Conservation (phyloP, 2,113 vertebrate species). For the Tetraodon nigroviridis region DNA sequence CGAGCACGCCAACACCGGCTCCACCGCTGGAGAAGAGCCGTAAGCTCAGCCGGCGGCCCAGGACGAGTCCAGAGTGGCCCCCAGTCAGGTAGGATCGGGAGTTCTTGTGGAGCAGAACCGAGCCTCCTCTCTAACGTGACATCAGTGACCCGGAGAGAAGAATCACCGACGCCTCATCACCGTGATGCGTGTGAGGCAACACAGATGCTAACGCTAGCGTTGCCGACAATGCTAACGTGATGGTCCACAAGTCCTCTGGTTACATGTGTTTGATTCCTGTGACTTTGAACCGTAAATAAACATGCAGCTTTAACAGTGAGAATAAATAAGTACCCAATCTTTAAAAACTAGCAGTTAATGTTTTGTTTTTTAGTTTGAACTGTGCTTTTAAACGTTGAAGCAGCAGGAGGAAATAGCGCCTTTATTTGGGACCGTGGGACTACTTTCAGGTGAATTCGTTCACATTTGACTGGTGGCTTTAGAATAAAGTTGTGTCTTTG, state of each 20-base stretch:
- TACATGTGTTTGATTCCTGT: background rate
- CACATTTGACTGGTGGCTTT: background rate
- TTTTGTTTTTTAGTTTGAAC: no score
- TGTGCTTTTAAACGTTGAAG: background rate
- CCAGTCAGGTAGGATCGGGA: constrained; percentile 85
- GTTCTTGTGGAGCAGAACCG: background rate
- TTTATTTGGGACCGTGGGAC: background rate
- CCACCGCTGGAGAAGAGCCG: constrained; percentile 85
- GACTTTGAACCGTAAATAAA: background rate
- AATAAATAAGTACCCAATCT: background rate
- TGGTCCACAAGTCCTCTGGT: no score
- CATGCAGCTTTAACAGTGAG: no score
- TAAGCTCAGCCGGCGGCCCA: constrained; percentile 88
- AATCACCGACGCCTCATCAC: constrained; percentile 67
- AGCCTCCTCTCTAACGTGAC: background rate
- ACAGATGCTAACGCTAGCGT: no score
- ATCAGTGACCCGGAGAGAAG: no score
- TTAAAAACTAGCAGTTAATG: no score
- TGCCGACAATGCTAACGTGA: no score
- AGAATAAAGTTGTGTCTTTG: no score
- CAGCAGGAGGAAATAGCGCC: background rate
- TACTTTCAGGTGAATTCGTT: background rate
- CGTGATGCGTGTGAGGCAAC: no score
- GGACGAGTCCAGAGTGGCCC: constrained; percentile 96
- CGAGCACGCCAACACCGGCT: constrained; percentile 81